Evolutionary conservation across 2,888 invertebrate species (phyloP).

Genomic region (Clusia tigrina): DNA sequence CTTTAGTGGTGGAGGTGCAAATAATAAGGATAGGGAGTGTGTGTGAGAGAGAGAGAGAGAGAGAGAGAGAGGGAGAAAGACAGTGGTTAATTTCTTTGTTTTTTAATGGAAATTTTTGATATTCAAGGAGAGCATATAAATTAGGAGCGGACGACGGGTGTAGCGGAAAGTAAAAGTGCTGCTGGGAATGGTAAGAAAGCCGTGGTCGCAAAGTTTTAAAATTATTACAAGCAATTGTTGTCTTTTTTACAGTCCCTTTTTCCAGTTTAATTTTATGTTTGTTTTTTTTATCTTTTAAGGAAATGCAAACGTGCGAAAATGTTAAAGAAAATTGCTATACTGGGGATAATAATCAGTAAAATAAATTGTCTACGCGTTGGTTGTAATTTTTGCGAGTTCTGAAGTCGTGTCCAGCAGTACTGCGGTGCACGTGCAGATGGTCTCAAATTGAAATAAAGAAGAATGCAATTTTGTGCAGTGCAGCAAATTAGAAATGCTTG

Average conservation of each 20-base stretch:
- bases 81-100: neutral
- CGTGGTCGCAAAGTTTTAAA: neutral
- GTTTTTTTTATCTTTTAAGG: no score
- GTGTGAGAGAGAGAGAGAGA: no score
- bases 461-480: no score
- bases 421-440: neutral
- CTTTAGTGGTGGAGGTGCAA: constrained; percentile 7
- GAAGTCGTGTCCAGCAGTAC: neutral
- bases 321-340: neutral
- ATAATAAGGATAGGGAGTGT: no score
- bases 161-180: neutral
- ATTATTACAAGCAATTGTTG: neutral
- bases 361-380: neutral
- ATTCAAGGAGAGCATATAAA: constrained; percentile 1
- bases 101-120: neutral
- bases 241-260: neutral
- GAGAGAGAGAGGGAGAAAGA: neutral
- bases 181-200: neutral
- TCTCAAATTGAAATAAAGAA: no score
- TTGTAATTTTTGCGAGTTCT: neutral
- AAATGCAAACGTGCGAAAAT: neutral
- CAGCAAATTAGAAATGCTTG: no score
- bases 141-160: neutral
- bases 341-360: neutral
- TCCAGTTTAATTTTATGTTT: no score